Percentiles rank a stretch among this genome's conserved stretches.
Conservation (phyloP, 2,113 vertebrate genomes). For the Hiodon alosoides region DNA sequence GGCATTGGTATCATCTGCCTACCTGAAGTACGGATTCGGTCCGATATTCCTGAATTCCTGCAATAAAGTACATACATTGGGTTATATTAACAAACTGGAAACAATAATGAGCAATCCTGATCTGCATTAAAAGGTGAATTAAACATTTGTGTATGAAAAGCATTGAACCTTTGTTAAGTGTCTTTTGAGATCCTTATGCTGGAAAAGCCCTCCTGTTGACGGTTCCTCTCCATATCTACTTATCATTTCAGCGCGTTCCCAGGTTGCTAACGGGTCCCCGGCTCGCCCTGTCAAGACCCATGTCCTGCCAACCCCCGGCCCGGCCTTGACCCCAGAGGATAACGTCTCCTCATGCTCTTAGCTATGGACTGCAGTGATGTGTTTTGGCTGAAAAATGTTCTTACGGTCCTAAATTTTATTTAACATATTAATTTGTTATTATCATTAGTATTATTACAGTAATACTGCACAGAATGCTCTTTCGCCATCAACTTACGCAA, state of each 20-base stretch:
- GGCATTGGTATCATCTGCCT: too few relatives aligned
- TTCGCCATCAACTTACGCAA: constrained; percentile 13
- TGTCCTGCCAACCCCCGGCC: constrained; percentile 11
- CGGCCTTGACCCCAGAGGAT: constrained; percentile 2
- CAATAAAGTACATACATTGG: too few relatives aligned
- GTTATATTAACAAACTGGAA: too few relatives aligned
- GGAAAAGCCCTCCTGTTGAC: too few relatives aligned
- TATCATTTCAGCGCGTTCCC: constrained; percentile 49
- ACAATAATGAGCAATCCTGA: too few relatives aligned
- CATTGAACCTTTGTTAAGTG: too few relatives aligned
- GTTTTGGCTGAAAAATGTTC: constrained; percentile 28
- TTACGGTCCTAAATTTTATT: constrained; percentile 42
- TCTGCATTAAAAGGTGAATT: too few relatives aligned
- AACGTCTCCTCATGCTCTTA: constrained; percentile 12
- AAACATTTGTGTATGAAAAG: too few relatives aligned
- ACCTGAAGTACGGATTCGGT: too few relatives aligned
- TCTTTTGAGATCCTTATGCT: too few relatives aligned
- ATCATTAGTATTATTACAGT: constrained; percentile 37
- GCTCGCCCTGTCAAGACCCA: constrained; percentile 51
- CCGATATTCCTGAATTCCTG: too few relatives aligned
- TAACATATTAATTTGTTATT: constrained; percentile 27
- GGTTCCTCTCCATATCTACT: not conserved
- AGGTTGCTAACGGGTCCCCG: constrained; percentile 39
- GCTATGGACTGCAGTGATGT: constrained; percentile 17
- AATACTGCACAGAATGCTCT: constrained; percentile 9